Conservation (phyloP, 2,888 invertebrate species). For the Cephus runcator region DNA sequence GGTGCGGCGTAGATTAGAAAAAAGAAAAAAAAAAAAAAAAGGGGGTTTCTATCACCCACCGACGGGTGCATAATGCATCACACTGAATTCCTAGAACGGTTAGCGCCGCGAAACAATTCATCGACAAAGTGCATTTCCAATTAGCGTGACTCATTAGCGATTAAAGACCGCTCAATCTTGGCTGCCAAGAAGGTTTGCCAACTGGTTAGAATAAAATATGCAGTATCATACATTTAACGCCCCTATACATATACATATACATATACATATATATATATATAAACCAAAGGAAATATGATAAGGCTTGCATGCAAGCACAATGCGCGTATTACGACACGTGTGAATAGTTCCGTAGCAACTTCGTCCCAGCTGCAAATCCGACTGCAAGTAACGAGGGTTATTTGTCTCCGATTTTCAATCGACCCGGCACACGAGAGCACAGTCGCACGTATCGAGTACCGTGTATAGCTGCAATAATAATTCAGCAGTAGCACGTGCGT, state of each 20-base stretch:
- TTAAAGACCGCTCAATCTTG: slow-evolving; percentile 4
- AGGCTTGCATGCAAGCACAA: neutral
- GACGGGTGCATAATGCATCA: slow-evolving; percentile 4
- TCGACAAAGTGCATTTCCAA: slow-evolving; percentile 22
- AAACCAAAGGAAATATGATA: neutral
- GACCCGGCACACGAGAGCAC: neutral
- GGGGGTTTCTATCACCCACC: slow-evolving; percentile 5
- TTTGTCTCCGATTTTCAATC: neutral
- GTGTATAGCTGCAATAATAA: neutral
- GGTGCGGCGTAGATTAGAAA: neutral
- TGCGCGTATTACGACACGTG: neutral
- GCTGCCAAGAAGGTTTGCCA: too few species aligned
- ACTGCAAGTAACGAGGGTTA: neutral
- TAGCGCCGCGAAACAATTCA: slow-evolving; percentile 4
- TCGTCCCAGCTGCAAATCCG: neutral
- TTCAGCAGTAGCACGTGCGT: neutral
- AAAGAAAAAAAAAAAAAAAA: slow-evolving; percentile 5
- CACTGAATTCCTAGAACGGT: neutral
- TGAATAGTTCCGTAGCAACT: neutral
- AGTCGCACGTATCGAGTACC: neutral
- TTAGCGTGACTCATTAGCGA: slow-evolving; percentile 31
- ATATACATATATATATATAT: neutral
- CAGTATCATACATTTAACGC: too few species aligned
- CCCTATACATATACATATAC: too few species aligned
- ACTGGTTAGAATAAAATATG: too few species aligned